These are phyloP conservation scores for Lacerta agilis DNA, from an alignment of 2,797 vertebrate species.

Conservation along the genomic window DNA sequence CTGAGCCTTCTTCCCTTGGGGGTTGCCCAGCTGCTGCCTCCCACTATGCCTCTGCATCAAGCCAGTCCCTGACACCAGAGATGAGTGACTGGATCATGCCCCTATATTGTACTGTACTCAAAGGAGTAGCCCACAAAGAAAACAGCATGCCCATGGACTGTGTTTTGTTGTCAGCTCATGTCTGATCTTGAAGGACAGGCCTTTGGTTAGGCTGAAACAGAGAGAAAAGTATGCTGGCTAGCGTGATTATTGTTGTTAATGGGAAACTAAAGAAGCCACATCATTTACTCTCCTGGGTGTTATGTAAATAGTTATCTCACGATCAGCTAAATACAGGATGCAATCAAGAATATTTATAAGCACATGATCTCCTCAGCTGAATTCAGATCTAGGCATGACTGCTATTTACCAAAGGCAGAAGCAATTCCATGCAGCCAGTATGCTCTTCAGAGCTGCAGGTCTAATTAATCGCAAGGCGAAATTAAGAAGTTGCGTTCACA, in stretches of 20 bases:
- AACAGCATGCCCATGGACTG: not conserved
- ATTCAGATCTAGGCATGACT: conserved; percentile 52
- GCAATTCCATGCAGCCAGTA: not conserved
- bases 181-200: not conserved
- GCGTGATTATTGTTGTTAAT: not conserved
- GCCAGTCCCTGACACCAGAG: no score
- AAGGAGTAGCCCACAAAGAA: not conserved
- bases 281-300: conserved; percentile 63
- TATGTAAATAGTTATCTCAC: conserved; percentile 58
- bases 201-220: not conserved
- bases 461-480: conserved; percentile 30
- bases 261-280: conserved; percentile 7
- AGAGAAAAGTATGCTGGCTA: not conserved
- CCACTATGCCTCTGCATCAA: no score
- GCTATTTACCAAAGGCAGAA: conserved; percentile 35
- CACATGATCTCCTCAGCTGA: conserved; percentile 60
- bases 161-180: not conserved
- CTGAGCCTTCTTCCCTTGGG: no score
- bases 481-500: conserved; percentile 28
- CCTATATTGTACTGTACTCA: not conserved
- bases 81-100: not conserved
- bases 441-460: conserved; percentile 46
- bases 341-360: conserved; percentile 55
- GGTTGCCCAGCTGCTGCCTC: no score
- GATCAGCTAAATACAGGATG: conserved; percentile 58